Evolutionary conservation across 2,113 vertebrate species (phyloP).

Genomic region (Pygoscelis adeliae): DNA sequence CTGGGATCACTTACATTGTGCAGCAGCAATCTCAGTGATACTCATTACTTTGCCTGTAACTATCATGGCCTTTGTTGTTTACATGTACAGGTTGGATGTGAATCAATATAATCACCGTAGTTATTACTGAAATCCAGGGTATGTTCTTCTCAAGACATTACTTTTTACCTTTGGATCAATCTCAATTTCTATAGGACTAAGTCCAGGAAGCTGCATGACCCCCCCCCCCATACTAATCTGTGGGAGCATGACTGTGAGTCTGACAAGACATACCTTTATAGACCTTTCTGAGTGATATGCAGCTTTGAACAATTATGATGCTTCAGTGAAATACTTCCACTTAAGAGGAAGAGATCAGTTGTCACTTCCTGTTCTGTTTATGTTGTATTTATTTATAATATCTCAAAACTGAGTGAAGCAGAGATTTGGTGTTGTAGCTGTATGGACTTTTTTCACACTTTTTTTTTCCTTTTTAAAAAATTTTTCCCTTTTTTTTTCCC

Average conservation of each 20-base stretch:
- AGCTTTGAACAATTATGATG: neutral
- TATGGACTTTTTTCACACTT: neutral
- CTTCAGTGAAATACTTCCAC: neutral
- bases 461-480: no score
- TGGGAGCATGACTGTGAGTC: neutral
- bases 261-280: neutral
- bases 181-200: neutral
- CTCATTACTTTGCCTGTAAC: neutral
- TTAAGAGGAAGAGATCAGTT: neutral
- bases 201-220: neutral
- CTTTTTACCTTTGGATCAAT: neutral
- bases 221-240: neutral
- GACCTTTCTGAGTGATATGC: neutral
- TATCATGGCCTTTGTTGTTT: neutral
- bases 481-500: accelerated
- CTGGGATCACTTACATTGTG: neutral
- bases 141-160: neutral
- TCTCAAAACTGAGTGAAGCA: neutral
- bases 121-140: neutral
- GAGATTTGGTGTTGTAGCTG: neutral
- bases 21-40: neutral
- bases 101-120: neutral
- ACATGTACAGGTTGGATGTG: neutral
- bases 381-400: neutral
- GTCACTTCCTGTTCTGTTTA: neutral